Evolutionary conservation across 2,888 invertebrate species (phyloP).

Genomic region (Thymelicus sylvestris): DNA sequence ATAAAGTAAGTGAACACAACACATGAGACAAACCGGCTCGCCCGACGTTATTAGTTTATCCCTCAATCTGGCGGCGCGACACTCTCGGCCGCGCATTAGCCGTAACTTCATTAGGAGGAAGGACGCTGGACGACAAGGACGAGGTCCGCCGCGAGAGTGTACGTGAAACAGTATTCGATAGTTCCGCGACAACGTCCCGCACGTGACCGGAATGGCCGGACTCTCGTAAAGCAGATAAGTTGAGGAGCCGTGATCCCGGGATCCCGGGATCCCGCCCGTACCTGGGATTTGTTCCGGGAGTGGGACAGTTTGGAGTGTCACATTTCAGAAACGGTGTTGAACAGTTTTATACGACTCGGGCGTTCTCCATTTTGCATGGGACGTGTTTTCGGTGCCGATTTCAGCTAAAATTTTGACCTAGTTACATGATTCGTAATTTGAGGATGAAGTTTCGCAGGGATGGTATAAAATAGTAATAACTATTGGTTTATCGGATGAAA

Average conservation of each 20-base stretch:
- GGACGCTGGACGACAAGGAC: background rate
- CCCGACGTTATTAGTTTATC: slow-evolving; percentile 20
- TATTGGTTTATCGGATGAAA: too few relatives aligned
- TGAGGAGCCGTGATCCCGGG: slow-evolving; percentile 14
- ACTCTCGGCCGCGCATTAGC: slow-evolving; percentile 1
- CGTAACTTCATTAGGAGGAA: slow-evolving; percentile 1
- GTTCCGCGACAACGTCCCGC: background rate
- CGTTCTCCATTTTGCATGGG: background rate
- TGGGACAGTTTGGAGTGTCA: slow-evolving; percentile 9
- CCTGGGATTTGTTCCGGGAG: slow-evolving; percentile 21
- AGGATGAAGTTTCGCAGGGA: background rate
- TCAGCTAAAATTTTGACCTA: background rate
- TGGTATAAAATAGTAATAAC: background rate
- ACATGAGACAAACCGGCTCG: background rate
- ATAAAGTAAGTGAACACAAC: background rate
- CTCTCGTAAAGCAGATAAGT: slow-evolving; percentile 19
- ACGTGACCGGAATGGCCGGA: slow-evolving; percentile 19
- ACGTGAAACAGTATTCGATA: slow-evolving; percentile 8
- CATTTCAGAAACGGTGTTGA: slow-evolving; percentile 7
- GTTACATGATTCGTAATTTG: background rate
- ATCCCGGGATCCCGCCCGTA: slow-evolving; percentile 17
- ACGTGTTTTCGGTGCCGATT: background rate
- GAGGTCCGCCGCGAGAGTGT: background rate
- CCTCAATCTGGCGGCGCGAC: slow-evolving; percentile 19
- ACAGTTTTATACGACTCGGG: slow-evolving; percentile 1